Evolutionary conservation across 2,888 invertebrate species (phyloP).

Genomic region (Gandaritis pyraliata): DNA sequence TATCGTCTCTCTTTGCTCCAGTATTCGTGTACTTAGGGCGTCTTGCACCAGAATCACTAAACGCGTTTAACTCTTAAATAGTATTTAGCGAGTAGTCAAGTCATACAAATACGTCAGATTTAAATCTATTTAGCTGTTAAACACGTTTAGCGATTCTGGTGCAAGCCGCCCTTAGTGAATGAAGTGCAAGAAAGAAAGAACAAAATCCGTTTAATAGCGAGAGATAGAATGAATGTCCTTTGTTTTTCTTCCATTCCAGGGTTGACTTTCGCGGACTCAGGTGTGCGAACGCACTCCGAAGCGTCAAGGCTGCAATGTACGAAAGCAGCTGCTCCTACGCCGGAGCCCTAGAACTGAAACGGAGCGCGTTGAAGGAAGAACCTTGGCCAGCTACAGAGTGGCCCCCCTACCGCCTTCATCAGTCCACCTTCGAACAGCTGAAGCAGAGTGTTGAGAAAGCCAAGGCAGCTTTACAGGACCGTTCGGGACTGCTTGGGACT

Average conservation of each 20-base stretch:
- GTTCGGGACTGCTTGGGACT: slow-evolving; percentile 87
- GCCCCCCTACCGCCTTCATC: slow-evolving; percentile 92
- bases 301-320: slow-evolving; percentile 89
- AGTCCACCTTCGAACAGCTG: slow-evolving; percentile 94
- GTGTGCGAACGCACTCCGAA: slow-evolving; percentile 73
- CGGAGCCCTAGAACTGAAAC: slow-evolving; percentile 91
- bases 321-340: slow-evolving; percentile 97
- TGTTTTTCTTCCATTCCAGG: slow-evolving; percentile 51
- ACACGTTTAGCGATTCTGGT: too few species aligned
- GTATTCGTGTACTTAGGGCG: too few species aligned
- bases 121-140: too few species aligned
- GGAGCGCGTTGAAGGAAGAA: slow-evolving; percentile 85
- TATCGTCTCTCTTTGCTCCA: too few species aligned
- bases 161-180: too few species aligned
- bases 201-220: too few species aligned
- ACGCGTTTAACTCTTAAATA: too few species aligned
- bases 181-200: too few species aligned
- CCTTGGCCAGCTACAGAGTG: slow-evolving; percentile 87
- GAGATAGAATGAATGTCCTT: neutral
- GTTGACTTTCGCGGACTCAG: slow-evolving; percentile 73
- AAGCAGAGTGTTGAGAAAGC: slow-evolving; percentile 96
- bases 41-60: too few species aligned
- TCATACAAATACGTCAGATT: too few species aligned
- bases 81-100: too few species aligned
- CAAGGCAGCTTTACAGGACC: slow-evolving; percentile 92